Percentiles rank a stretch among this genome's conserved stretches.
Evolutionary conservation across 35 echinoderm and acorn worm genomes (phyloP).

Genomic region (Chiridota heheva): DNA sequence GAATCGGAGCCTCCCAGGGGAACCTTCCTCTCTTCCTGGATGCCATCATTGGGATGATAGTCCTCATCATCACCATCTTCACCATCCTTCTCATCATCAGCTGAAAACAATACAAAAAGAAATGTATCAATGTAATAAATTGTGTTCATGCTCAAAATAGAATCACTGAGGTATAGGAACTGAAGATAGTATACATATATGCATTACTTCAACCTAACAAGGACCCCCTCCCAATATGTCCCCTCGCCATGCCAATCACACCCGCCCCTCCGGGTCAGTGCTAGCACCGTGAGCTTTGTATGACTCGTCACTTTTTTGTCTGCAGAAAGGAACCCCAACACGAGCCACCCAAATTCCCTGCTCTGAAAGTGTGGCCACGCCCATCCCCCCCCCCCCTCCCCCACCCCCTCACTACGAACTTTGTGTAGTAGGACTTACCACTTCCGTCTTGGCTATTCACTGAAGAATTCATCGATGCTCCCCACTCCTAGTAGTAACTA

Average conservation of each 20-base stretch:
- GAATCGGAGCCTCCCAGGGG: not conserved
- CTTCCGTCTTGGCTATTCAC: not conserved
- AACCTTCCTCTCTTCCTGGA: not conserved
- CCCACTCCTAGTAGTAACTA: not conserved
- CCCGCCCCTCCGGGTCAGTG: not conserved
- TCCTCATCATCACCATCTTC: not conserved
- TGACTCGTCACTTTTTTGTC: too few species aligned
- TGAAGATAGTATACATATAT: too few species aligned
- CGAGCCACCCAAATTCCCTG: not conserved
- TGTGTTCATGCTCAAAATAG: not conserved
- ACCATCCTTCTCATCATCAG: not conserved
- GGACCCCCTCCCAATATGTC: too few species aligned
- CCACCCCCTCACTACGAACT: not conserved
- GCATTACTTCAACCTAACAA: not conserved
- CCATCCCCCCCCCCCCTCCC: not conserved
- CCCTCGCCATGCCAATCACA: not conserved
- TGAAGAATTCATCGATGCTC: not conserved
- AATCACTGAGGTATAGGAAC: too few species aligned
- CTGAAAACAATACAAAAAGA: not conserved
- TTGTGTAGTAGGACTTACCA: not conserved
- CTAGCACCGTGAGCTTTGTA: not conserved
- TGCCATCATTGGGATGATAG: conserved; percentile 13
- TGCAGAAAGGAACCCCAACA: not conserved
- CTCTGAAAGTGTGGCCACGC: not conserved
- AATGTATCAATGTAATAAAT: conserved; percentile 10